Percentiles rank a stretch among this genome's conserved stretches.
Evolutionary conservation across 2,113 vertebrate genomes (phyloP).

Genomic region (Myxocyprinus asiaticus): DNA sequence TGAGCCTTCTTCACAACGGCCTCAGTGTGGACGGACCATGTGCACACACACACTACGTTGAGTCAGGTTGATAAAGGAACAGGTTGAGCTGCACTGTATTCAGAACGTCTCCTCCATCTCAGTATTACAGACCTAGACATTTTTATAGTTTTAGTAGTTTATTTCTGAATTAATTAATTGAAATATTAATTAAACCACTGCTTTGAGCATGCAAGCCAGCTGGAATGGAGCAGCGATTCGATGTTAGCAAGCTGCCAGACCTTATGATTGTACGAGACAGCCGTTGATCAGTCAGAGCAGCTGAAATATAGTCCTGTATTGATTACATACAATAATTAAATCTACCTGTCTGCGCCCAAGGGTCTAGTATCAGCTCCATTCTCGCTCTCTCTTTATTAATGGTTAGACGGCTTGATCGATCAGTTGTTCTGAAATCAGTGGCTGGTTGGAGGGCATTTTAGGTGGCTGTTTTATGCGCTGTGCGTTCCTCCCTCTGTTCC

Average conservation of each 20-base stretch:
- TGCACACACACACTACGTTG: no score
- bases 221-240: no score
- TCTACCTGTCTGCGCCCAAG: conserved; percentile 1
- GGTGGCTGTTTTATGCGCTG: no score
- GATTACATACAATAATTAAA: conserved; percentile 30
- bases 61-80: conserved; percentile 19
- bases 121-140: not conserved
- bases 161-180: no score
- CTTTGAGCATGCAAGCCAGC: no score
- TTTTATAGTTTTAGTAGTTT: no score
- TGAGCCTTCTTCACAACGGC: no score
- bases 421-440: not conserved
- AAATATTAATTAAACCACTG: no score
- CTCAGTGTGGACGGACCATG: no score
- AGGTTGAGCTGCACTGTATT: not conserved
- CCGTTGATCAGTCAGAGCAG: not conserved
- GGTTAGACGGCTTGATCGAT: conserved; percentile 9
- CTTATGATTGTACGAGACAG: not conserved
- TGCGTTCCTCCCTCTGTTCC: no score
- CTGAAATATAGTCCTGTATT: conserved; percentile 11
- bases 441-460: no score
- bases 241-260: not conserved
- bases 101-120: no score
- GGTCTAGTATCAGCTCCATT: conserved; percentile 25
- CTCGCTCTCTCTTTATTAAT: not conserved